A percentile compares a stretch with the other conserved stretches of the same genome.
These are phyloP conservation scores for Deroptyus accipitrinus DNA, from an alignment of 2,113 vertebrate species.

Conservation along the genomic window DNA sequence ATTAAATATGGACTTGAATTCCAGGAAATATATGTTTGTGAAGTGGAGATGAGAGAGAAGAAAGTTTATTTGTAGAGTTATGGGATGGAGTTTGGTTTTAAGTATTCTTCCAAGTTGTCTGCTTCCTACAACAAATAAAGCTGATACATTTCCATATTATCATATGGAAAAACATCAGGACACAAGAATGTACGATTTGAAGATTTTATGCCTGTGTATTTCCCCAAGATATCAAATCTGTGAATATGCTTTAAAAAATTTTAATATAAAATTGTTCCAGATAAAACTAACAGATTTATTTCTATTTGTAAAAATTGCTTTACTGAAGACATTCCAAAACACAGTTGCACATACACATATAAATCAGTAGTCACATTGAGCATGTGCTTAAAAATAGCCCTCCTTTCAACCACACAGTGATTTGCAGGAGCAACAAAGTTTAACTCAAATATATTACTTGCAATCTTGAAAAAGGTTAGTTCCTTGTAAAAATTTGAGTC, in stretches of 20 bases:
- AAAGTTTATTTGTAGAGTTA: neutral
- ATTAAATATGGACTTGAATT: neutral
- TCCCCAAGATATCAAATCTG: neutral
- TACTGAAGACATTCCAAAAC: neutral
- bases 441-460: constrained; percentile 8
- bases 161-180: neutral
- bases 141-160: neutral
- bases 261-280: neutral
- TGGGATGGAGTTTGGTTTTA: neutral
- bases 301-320: neutral
- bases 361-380: neutral
- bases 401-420: neutral
- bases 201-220: neutral
- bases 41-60: neutral
- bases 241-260: neutral
- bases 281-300: neutral
- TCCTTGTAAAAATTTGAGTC: neutral
- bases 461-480: neutral
- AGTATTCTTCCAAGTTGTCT: neutral
- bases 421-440: constrained; percentile 2
- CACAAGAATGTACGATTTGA: neutral
- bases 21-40: neutral
- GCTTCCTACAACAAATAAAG: neutral
- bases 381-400: neutral
- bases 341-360: neutral